Conservation (phyloP, 2,113 vertebrate genomes). For the Lophius piscatorius region DNA sequence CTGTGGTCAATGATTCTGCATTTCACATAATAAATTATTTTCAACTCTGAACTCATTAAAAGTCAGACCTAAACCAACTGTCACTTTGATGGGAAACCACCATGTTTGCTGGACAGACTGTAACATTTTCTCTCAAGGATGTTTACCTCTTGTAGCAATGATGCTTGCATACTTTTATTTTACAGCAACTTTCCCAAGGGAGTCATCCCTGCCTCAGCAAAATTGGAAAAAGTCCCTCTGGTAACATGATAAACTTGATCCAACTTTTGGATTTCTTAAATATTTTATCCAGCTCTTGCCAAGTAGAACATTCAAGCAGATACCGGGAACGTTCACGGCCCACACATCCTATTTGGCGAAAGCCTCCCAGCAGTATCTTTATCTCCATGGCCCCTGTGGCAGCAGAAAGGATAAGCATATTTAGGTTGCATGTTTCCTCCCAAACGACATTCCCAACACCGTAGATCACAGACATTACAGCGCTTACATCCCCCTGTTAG, state of each 20-base stretch:
- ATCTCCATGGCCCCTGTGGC: slow-evolving; percentile 58
- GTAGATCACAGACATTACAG: slow-evolving; percentile 79
- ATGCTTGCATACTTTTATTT: slow-evolving; percentile 45
- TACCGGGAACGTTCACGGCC: slow-evolving; percentile 21
- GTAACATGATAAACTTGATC: slow-evolving; percentile 66
- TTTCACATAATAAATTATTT: slow-evolving; percentile 24
- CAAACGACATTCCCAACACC: slow-evolving; percentile 74
- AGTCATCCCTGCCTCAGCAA: slow-evolving; percentile 31
- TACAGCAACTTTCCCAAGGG: slow-evolving; percentile 50
- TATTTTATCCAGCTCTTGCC: slow-evolving; percentile 44
- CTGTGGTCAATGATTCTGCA: neutral
- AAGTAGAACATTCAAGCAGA: slow-evolving; percentile 20
- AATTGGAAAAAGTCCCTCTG: slow-evolving; percentile 52
- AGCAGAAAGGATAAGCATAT: slow-evolving; percentile 75
- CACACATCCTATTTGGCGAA: slow-evolving; percentile 44
- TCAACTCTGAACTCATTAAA: slow-evolving; percentile 1
- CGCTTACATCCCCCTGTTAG: slow-evolving; percentile 71
- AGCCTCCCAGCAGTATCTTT: slow-evolving; percentile 46
- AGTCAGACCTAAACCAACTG: slow-evolving; percentile 36
- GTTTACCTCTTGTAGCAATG: slow-evolving; percentile 56
- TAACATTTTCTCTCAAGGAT: slow-evolving; percentile 52
- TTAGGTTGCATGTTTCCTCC: slow-evolving; percentile 80
- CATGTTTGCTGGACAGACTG: slow-evolving; percentile 11
- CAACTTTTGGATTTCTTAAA: slow-evolving; percentile 55
- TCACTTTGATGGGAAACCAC: slow-evolving; percentile 43